Conservation (phyloP, 2,888 invertebrate species). For the Drosophila macrothrix region DNA sequence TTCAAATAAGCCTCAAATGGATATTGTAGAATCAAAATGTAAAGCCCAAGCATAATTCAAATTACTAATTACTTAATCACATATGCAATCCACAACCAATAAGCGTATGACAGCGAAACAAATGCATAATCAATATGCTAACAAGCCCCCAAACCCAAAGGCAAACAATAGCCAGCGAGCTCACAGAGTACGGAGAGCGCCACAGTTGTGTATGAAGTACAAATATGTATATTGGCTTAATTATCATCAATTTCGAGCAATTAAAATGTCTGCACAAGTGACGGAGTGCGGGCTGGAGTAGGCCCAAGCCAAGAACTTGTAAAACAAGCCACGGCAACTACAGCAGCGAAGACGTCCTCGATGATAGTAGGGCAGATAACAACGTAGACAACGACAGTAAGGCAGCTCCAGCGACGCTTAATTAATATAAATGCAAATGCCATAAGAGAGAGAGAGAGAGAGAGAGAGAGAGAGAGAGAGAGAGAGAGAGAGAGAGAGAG, state of each 20-base stretch:
- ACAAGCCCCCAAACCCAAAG: slow-evolving; percentile 31
- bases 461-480: not conserved
- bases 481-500: not conserved
- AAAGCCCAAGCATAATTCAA: slow-evolving; percentile 31
- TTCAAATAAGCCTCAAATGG: slow-evolving; percentile 4
- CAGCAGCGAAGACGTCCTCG: slow-evolving; percentile 63
- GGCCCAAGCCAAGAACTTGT: slow-evolving; percentile 71
- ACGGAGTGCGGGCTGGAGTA: not conserved
- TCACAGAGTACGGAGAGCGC: not conserved
- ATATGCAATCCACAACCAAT: slow-evolving; percentile 44
- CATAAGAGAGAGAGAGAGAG: slow-evolving; percentile 5
- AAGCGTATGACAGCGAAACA: slow-evolving; percentile 57
- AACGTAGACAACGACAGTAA: slow-evolving; percentile 65
- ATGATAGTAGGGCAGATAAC: slow-evolving; percentile 74
- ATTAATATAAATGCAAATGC: slow-evolving; percentile 76
- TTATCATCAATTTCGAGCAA: slow-evolving; percentile 80
- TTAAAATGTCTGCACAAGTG: slow-evolving; percentile 70
- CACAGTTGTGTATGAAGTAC: slow-evolving; percentile 37
- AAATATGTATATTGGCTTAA: slow-evolving; percentile 81
- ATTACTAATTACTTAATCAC: slow-evolving; percentile 48
- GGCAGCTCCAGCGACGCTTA: slow-evolving; percentile 76
- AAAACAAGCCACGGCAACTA: slow-evolving; percentile 69
- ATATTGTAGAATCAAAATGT: slow-evolving; percentile 7
- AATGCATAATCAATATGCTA: slow-evolving; percentile 76
- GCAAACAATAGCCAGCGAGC: slow-evolving; percentile 40